Base-by-base conservation (phyloP, 1,140 invertebrate genomes). In the Ylistrum balloti region DNA sequence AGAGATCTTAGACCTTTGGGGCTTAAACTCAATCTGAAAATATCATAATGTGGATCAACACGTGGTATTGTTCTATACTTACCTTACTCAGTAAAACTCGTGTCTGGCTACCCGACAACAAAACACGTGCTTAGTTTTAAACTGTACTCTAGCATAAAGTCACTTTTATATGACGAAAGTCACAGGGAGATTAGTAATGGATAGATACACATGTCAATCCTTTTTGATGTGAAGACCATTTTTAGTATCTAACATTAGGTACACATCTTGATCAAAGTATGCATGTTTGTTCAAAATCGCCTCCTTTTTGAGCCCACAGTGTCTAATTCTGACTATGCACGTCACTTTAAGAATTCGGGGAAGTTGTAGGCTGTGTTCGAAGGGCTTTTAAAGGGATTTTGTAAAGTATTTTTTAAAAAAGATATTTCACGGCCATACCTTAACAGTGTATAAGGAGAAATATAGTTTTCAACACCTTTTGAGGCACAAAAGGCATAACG, bases 161-260 rank as follows among this genome's bases (percentile, higher is more conserved):
- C 28, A 74, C 56, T 74, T 74, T 28, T 74, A 74, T 74, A 74
- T n/a, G 22, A 28, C 5, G 56, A 74, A 74, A 74, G n/a, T 74
- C 22, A 74, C 56, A 28, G 28, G 56, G 56, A 22, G 56, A 74
- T 5, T n/a, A 9, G 56, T 74, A 28, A 74, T 74, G 56, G 28
- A 28, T 5, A 74, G 56, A 74, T 74, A 74, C 56, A 74, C 56
- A 74, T 74, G 56, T 74, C 56, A 74, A 74, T 74, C 56, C n/a
- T 48, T 74, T 74, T 74, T 74, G 56, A 74, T 28, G 56, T 74
- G 22, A 74, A 74, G 28, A 1, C 56, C 56, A n/a, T n/a, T 74
- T 74, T 74, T 74, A 74, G 56, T 74, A 28, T 28, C 35, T 17
- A n/a, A 74, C 56, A 5, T 74, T 74, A 74, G 3, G 22, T n/a